Conservation (phyloP, 2,113 vertebrate genomes). For the Phodopus roborovskii region DNA sequence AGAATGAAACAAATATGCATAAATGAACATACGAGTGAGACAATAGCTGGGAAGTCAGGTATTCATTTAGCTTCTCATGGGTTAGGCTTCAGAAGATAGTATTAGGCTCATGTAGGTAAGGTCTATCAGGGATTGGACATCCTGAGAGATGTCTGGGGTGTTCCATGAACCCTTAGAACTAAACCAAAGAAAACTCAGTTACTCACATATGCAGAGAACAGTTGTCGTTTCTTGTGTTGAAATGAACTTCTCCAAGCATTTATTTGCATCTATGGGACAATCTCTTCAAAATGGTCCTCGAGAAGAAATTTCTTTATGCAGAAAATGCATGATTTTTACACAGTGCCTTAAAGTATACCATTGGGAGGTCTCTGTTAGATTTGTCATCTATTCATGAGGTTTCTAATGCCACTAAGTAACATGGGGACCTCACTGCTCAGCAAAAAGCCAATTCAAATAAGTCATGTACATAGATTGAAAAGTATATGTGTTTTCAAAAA, state of each 20-base stretch:
- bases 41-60: neutral
- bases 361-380: neutral
- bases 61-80: neutral
- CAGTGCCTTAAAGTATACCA: neutral
- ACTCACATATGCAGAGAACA: neutral
- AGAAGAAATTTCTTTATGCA: slow-evolving; percentile 8
- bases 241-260: neutral
- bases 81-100: neutral
- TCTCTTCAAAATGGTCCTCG: slow-evolving; percentile 19
- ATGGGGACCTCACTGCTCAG: neutral
- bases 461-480: slow-evolving; percentile 50
- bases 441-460: neutral
- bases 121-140: neutral
- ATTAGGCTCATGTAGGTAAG: neutral
- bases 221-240: neutral
- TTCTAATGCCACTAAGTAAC: neutral
- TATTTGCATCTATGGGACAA: neutral
- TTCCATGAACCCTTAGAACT: neutral
- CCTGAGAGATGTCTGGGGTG: neutral
- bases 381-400: slow-evolving; percentile 4
- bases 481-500: slow-evolving; percentile 22
- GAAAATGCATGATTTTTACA: slow-evolving; percentile 36
- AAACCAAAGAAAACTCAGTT: slow-evolving; percentile 33
- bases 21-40: neutral
- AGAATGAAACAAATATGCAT: neutral